Base-by-base conservation (phyloP, 2,888 invertebrate species). In the Sphecodes monilicornis region DNA sequence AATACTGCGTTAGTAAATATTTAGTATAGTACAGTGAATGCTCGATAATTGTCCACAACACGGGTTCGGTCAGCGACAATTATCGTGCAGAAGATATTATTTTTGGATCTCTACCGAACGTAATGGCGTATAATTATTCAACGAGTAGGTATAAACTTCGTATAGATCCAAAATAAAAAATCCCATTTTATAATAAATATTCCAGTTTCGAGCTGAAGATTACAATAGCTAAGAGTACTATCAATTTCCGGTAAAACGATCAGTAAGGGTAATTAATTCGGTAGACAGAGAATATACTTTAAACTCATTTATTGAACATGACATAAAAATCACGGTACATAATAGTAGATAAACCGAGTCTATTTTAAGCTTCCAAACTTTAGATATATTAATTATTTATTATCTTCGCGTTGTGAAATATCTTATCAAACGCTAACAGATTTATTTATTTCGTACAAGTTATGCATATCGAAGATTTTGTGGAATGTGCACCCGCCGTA, bases 301-400 rank as follows among this genome's bases (percentile, higher is more conserved):
- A 87, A 93, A 92, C 91, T 93, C 89, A 92, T 93, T 93, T 94
- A 94, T 94, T 94, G 92, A 94, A 94, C 92, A 92, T 92, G 92
- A 93, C 94, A 93, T 93, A 94, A 93, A 94, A 94, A 93, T 93
- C 91, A 92, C 92, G 89, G 93, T 93, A 92, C 92, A 93, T 91
- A 89, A 92, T 90, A 92, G 88, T 90, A 85, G 88, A 68, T 90
- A 88, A 93, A 92, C 90, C 90, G 90, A 83, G 87, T 91, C 88
- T 92, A 92, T 90, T 90, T 89, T 88, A 93, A 92, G 91, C 91
- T 91, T 91, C 81, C 79, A 90, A 92, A 92, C 90, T 90, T 90
- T 89, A 88, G 90, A 91, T 92, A 92, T 90, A 92, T 89, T 91
- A 88, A 88, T 90, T 80, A 79, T 89, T 90, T 88, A 85, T 86